Conservation (phyloP, 2,113 vertebrate species). For the Amphiprion ocellaris region DNA sequence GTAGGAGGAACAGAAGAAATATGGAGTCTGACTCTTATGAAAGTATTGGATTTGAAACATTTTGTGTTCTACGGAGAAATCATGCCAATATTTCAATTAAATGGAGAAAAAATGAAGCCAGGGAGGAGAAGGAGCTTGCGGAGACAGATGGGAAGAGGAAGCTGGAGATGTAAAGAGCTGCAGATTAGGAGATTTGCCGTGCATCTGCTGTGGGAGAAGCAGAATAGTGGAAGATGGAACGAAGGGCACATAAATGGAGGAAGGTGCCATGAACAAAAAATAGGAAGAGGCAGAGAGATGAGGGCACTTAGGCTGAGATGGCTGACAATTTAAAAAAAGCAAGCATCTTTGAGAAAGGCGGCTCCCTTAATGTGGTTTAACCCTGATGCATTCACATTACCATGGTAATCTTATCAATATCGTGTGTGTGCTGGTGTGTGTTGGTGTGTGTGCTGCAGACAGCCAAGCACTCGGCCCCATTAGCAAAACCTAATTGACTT, state of each 20-base stretch:
- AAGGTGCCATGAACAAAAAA: constrained; percentile 39
- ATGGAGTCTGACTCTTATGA: background rate
- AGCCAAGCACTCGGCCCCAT: constrained; percentile 69
- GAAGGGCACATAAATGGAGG: constrained; percentile 42
- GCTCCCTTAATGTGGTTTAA: constrained; percentile 65
- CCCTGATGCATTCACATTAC: constrained; percentile 71
- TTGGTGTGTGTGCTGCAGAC: constrained; percentile 27
- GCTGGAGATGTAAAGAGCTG: constrained; percentile 47
- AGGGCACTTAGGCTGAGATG: constrained; percentile 48
- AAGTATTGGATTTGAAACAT: constrained; percentile 5
- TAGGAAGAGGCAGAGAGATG: constrained; percentile 7
- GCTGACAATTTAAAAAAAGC: constrained; percentile 31
- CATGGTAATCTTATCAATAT: constrained; percentile 77
- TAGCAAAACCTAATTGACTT: constrained; percentile 78
- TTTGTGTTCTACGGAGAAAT: background rate
- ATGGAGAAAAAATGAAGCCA: constrained; percentile 24
- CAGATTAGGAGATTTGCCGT: constrained; percentile 43
- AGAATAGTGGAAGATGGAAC: constrained; percentile 29
- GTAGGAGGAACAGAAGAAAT: background rate
- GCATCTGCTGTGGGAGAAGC: constrained; percentile 56
- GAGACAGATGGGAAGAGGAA: constrained; percentile 65
- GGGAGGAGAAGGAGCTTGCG: background rate
- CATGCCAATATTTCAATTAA: constrained; percentile 23
- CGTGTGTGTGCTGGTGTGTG: constrained; percentile 9
- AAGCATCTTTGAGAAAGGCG: constrained; percentile 55